Percentiles rank a stretch among this genome's conserved stretches.
Evolutionary conservation across 2,113 vertebrate species (phyloP).

Genomic region (Egretta garzetta): DNA sequence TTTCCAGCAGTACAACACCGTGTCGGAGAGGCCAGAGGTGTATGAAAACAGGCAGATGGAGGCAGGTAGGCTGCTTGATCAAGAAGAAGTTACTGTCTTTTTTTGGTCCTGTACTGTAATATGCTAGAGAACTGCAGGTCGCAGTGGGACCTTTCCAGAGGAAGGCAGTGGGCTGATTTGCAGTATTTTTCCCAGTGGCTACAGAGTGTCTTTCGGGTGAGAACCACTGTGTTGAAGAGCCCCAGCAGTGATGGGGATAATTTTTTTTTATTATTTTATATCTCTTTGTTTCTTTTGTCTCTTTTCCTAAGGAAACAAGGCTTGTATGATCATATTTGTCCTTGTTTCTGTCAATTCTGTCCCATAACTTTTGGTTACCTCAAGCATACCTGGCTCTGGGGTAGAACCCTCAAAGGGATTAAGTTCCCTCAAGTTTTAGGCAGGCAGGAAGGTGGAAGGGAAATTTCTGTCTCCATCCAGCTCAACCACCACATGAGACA

Average conservation of each 20-base stretch:
- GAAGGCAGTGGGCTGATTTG: neutral
- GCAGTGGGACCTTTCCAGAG: neutral
- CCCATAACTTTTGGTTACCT: neutral
- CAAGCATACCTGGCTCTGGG: neutral
- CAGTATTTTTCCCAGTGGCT: neutral
- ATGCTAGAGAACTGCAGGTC: neutral
- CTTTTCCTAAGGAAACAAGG: neutral
- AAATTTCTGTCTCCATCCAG: neutral
- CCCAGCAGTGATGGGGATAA: neutral
- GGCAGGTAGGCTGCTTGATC: conserved; percentile 63
- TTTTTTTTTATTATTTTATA: neutral
- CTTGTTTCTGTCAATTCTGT: neutral
- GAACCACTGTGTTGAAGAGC: neutral
- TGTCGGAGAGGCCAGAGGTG: conserved; percentile 57
- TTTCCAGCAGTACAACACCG: conserved; percentile 74
- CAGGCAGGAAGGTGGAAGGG: neutral
- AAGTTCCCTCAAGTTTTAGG: neutral
- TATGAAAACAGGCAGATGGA: conserved; percentile 60
- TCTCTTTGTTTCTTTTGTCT: neutral
- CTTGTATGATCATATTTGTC: neutral
- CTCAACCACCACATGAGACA: neutral
- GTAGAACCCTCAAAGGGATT: neutral
- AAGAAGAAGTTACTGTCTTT: neutral
- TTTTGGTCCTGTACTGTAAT: neutral
- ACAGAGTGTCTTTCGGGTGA: neutral